Evolutionary conservation across 2,113 vertebrate genomes (phyloP).

Genomic region (Oncorhynchus mykiss): DNA sequence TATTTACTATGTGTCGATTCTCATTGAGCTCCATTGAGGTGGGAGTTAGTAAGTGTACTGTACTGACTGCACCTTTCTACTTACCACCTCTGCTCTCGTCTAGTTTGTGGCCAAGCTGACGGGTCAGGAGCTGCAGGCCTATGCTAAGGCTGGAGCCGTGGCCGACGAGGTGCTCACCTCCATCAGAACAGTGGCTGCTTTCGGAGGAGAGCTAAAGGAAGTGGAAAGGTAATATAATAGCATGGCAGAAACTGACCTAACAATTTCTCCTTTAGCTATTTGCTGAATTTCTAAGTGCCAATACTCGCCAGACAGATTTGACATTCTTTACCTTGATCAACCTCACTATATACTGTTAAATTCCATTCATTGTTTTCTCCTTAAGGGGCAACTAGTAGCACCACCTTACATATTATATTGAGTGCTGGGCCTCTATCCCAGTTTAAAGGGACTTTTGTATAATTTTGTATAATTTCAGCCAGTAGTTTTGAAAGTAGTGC

Average conservation of each 20-base stretch:
- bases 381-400: no score
- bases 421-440: no score
- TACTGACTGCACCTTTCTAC: not conserved
- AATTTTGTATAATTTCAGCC: no score
- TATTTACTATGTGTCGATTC: not conserved
- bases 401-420: no score
- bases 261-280: no score
- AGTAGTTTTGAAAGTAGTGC: no score
- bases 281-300: no score
- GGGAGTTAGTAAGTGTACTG: not conserved
- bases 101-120: conserved; percentile 94
- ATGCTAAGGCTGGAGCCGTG: conserved; percentile 93
- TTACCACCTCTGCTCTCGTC: conserved; percentile 13
- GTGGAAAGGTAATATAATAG: conserved; percentile 79
- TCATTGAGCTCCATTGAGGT: not conserved
- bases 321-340: no score
- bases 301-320: no score
- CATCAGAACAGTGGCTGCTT: conserved; percentile 93
- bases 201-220: conserved; percentile 91
- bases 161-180: conserved; percentile 97
- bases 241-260: not conserved
- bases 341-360: no score
- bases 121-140: conserved; percentile 87
- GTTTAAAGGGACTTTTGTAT: no score
- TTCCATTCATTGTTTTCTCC: no score